phyloP scores from a whole-genome alignment of 2,113 vertebrate species.

The Platysteira castanea region DNA sequence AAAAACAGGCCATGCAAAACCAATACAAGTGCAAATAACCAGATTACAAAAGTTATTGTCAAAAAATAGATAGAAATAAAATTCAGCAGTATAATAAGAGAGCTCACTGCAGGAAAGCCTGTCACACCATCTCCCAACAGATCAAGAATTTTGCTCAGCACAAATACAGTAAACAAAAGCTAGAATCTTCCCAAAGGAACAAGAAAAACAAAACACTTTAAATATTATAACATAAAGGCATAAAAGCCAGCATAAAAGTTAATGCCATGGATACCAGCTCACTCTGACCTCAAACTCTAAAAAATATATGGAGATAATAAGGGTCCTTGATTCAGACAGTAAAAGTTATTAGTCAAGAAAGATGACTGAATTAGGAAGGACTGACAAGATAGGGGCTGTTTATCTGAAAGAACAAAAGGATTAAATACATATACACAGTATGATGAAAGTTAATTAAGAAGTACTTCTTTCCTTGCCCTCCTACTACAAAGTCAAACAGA shows the following conservation, averaged over 20 bases:
- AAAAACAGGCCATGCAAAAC: not conserved
- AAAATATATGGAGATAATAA: not conserved
- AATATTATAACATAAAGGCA: not conserved
- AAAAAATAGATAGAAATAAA: not conserved
- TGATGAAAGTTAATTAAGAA: not conserved
- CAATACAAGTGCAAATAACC: not conserved
- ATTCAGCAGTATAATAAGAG: not conserved
- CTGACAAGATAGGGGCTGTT: not conserved
- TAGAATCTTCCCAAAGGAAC: not conserved
- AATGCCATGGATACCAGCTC: not conserved
- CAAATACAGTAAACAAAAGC: not conserved
- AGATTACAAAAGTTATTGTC: not conserved
- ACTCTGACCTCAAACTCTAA: not conserved
- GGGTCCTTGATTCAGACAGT: not conserved
- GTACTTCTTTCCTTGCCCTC: not conserved
- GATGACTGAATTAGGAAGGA: not conserved
- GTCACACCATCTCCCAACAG: not conserved
- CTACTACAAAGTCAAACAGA: constrained; percentile 10
- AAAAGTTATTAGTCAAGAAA: not conserved
- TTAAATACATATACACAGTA: not conserved
- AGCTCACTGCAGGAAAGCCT: not conserved
- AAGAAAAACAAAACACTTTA: not conserved
- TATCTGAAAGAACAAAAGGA: not conserved
- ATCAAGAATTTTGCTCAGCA: not conserved
- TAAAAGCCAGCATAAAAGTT: not conserved